Evolutionary conservation across 2,888 invertebrate genomes (phyloP), one percentile per base, ranked within the genome.

Genomic region (Cephus sareptanus): DNA sequence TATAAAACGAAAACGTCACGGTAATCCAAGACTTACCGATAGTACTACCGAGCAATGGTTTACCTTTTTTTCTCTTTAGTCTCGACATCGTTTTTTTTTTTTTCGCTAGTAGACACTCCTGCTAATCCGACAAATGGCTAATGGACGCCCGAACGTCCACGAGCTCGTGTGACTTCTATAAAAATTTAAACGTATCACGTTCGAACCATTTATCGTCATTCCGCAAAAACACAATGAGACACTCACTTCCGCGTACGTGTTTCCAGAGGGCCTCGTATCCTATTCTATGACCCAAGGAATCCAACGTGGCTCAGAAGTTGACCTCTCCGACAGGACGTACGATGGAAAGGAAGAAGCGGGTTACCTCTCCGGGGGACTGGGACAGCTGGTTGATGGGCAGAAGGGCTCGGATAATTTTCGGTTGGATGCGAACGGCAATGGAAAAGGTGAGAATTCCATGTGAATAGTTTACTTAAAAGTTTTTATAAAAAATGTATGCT

Each of bases 201-300:
- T 9, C 56, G 6, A 56, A 23, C 23, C 56, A 56, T 56, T 56
- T 56, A 23, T 56, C 56, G 56, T 56, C 9, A 56, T 56, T 56
- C 23, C 56, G 56, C 56, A 56, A 56, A 56, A 56, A 56, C 56
- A 56, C 23, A 56, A 23, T 23, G 56, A 56, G 56, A 56, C 23
- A 6, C 56, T 56, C 23, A 56, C 23, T 56, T 56, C 56, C 23
- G 31, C 15, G 31, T 31, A 71, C 34, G 71, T 71, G 78, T 81
- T 92, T 92, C 35, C 93, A 96, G 97, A 96, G 91, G 96, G 96
- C 80, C 93, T 97, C 81, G 92, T 96, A 85, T 95, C 96, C 83
- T 97, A 97, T 92, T 94, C 95, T 85, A 95, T 96, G 93, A 95
- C 96, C 37, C 95, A 95, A 91, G 96, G 96, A 86, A 93, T 94